Percentiles rank a stretch among this genome's conserved stretches.
These are phyloP conservation scores for Bombus superbus DNA, from an alignment of 1,140 invertebrate species.

Conservation along the genomic window DNA sequence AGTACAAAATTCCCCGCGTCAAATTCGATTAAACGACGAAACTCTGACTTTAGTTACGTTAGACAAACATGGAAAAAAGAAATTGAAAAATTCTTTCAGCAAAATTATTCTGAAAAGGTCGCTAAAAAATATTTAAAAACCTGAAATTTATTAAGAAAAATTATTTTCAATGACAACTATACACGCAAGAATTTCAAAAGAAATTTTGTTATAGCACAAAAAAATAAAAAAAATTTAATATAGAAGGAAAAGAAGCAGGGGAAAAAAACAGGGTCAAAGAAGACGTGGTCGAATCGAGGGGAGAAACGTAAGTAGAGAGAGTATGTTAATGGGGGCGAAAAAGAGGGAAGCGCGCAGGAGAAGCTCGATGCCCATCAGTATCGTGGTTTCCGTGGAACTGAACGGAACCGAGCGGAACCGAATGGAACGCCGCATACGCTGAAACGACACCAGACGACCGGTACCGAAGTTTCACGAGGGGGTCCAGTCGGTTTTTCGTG, in stretches of 20 bases:
- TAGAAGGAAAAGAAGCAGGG: background rate
- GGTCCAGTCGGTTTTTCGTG: conserved; percentile 62
- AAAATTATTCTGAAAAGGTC: too few species aligned
- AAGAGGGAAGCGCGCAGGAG: conserved; percentile 18
- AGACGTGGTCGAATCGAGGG: conserved; percentile 43
- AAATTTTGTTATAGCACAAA: background rate
- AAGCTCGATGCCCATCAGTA: conserved; percentile 46
- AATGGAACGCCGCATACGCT: conserved; percentile 38
- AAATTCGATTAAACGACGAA: background rate
- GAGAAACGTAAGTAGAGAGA: conserved; percentile 26
- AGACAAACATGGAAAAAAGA: too few species aligned
- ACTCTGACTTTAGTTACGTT: too few species aligned
- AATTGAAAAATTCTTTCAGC: too few species aligned
- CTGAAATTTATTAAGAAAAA: too few species aligned
- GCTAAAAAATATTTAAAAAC: too few species aligned
- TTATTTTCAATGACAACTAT: too few species aligned
- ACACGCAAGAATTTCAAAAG: background rate
- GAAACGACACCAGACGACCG: conserved; percentile 67
- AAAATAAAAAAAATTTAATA: background rate
- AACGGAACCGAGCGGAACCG: conserved; percentile 58
- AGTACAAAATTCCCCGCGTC: background rate
- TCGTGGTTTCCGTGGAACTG: conserved; percentile 59
- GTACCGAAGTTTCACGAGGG: conserved; percentile 64
- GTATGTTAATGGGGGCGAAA: background rate
- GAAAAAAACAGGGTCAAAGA: conserved; percentile 18